phyloP scores from a whole-genome alignment of 2,888 invertebrate genomes.

The Leucania comma region DNA sequence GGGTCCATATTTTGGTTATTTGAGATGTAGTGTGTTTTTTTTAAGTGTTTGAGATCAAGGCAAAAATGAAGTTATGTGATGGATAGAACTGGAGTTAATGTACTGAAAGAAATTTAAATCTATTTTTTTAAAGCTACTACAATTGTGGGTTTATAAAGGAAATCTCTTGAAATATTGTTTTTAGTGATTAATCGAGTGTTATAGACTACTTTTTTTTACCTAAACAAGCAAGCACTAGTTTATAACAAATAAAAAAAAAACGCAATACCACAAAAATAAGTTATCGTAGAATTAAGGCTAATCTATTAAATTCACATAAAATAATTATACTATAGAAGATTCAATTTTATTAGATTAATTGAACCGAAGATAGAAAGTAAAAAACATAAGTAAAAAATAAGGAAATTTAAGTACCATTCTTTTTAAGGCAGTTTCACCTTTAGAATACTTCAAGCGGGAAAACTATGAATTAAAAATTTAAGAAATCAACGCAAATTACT shows the following conservation, averaged over 20 bases:
- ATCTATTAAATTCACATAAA: not conserved
- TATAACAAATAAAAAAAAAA: no score
- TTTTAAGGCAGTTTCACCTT: not conserved
- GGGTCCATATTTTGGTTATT: conserved; percentile 31
- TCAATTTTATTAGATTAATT: not conserved
- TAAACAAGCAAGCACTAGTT: no score
- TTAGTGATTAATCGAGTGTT: no score
- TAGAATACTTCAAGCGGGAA: no score
- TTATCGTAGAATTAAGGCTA: not conserved
- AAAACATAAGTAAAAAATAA: no score
- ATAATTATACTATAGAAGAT: not conserved
- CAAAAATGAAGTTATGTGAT: not conserved
- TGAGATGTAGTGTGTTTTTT: not conserved
- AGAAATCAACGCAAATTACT: no score
- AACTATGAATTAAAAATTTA: no score
- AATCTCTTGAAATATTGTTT: no score
- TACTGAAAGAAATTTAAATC: no score
- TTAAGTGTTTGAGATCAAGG: not conserved
- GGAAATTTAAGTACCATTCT: not conserved
- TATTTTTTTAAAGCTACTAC: no score
- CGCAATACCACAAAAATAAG: not conserved
- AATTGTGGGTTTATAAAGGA: no score
- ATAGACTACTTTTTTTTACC: not conserved
- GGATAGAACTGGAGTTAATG: not conserved
- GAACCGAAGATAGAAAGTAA: not conserved